These are phyloP conservation scores for Perccottus glenii DNA, from an alignment of 2,113 vertebrate genomes.

Conservation along the genomic window DNA sequence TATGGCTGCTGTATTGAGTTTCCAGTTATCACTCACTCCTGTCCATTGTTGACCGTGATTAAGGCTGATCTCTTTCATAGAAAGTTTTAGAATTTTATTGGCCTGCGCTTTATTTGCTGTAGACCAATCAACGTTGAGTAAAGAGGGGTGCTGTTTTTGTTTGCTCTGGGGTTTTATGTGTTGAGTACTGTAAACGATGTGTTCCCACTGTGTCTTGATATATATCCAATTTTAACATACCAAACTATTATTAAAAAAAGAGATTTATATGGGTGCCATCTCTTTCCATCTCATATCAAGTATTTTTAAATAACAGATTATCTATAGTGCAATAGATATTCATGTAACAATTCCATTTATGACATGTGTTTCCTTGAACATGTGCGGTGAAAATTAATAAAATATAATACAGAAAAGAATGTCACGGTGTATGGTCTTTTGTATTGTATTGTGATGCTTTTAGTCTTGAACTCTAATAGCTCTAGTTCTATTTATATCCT, in stretches of 20 bases:
- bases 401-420: constrained; percentile 59
- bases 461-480: too few species aligned
- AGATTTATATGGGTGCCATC: constrained; percentile 69
- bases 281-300: constrained; percentile 64
- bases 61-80: constrained; percentile 46
- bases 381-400: constrained; percentile 78
- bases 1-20: constrained; percentile 14
- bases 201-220: constrained; percentile 67
- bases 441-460: not conserved
- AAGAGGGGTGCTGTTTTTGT: constrained; percentile 46
- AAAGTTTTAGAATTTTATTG: constrained; percentile 30
- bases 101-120: constrained; percentile 38
- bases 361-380: constrained; percentile 74
- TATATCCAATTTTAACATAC: constrained; percentile 57
- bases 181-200: constrained; percentile 67
- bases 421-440: constrained; percentile 12
- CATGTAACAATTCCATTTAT: constrained; percentile 72
- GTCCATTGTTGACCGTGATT: constrained; percentile 17
- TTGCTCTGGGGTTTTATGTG: constrained; percentile 66
- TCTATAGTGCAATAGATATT: constrained; percentile 75
- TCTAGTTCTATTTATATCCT: too few species aligned
- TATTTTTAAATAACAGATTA: constrained; percentile 73
- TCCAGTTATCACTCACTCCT: constrained; percentile 16
- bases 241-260: constrained; percentile 61
- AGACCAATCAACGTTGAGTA: constrained; percentile 15